Base-by-base conservation (phyloP, 2,797 vertebrate species). In the Lagocephalus sceleratus region DNA sequence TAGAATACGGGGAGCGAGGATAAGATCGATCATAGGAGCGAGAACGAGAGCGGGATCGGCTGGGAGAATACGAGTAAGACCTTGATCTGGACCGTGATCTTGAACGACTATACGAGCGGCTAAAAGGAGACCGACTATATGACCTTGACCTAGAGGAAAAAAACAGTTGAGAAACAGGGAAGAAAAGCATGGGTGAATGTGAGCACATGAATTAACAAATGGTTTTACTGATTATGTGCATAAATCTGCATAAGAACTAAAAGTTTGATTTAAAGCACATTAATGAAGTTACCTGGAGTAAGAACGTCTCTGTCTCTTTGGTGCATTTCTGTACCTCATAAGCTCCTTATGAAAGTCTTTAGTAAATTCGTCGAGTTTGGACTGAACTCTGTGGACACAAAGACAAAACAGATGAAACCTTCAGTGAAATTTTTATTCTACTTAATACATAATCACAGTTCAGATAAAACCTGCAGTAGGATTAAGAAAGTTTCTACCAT, bases 281-380 rank as follows among this genome's bases (percentile, higher is more conserved):
- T 38, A 9, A 43, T 57, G 1, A 17, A 12, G 6, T 91, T 90
- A 98, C 97, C 97, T 98, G 75, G 96, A 98, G 85, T 95, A 98
- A 61, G 95, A 98, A 26, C 92, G 91, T 72, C 94, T 91, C 80
- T 93, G 90, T 83, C 98, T 95, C 90, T 98, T 99, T 85, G 96
- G 95, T 81, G 96, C 93, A 87, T 95, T 95, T 92, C 96, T 94
- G 87, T 95, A 98, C 90, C 98, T 97, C 91, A 99, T 93, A 67
- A 98, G 92, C 85, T 99, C 96, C 91, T 99, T 98, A 86, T 96
- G 97, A 92, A 99, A 99, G 91, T 98, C 94, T 89, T 98, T 95
- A 80, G 97, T 96, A 85, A 99, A 98, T 86, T 99, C 96, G 90
- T 99, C 97, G 80, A 99, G 91, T 89, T 99, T 99, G 64, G 96